Percentiles rank a stretch among this genome's conserved stretches.
phyloP scores from a whole-genome alignment of 2,888 invertebrate genomes.

The Hirtodrosophila duncani region DNA sequence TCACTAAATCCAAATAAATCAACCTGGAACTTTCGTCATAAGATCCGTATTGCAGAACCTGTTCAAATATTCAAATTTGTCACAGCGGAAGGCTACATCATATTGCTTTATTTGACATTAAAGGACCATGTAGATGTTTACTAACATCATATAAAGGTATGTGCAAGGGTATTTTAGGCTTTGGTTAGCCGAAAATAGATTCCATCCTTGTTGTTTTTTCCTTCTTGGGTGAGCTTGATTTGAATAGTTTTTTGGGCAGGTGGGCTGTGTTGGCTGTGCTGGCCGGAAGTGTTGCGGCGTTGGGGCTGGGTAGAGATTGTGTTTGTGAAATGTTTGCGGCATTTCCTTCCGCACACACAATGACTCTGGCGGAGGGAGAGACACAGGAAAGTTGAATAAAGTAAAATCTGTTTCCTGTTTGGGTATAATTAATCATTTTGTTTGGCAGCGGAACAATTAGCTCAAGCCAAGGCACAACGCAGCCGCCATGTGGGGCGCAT shows the following conservation, averaged over 20 bases:
- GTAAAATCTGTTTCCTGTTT: slow-evolving; percentile 73
- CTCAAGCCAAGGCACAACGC: slow-evolving; percentile 18
- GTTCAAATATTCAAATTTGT: too few species aligned
- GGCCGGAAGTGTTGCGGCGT: slow-evolving; percentile 27
- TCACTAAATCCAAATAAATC: too few species aligned
- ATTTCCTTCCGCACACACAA: slow-evolving; percentile 64
- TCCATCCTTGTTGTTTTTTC: background rate
- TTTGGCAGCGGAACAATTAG: slow-evolving; percentile 70
- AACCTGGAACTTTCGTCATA: too few species aligned
- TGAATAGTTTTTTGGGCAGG: slow-evolving; percentile 56
- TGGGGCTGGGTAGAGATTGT: slow-evolving; percentile 18
- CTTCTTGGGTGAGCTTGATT: slow-evolving; percentile 49
- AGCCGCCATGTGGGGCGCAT: slow-evolving; percentile 59
- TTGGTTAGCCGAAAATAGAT: too few species aligned
- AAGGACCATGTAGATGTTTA: too few species aligned
- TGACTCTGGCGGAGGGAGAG: background rate
- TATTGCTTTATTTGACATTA: too few species aligned
- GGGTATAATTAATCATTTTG: slow-evolving; percentile 71
- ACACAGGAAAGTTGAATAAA: slow-evolving; percentile 68
- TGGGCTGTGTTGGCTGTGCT: slow-evolving; percentile 10
- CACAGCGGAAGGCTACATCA: too few species aligned
- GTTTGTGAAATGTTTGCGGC: slow-evolving; percentile 71
- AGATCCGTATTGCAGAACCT: too few species aligned
- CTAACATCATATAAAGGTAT: too few species aligned
- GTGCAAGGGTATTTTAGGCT: too few species aligned